Conservation (phyloP, 2,113 vertebrate species). For the Hyla sarda region DNA sequence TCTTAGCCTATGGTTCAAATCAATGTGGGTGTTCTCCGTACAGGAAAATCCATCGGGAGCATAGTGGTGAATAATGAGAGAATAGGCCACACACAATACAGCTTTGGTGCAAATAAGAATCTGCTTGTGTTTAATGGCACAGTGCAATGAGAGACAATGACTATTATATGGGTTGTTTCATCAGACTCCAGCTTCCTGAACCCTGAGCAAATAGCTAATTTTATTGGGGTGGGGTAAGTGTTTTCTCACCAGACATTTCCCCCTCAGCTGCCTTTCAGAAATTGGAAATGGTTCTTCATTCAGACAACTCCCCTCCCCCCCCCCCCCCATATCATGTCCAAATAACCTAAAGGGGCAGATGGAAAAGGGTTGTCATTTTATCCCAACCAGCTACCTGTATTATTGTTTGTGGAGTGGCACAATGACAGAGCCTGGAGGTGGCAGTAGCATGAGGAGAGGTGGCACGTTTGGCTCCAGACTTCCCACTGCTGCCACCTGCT, state of each 20-base stretch:
- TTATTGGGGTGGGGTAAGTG: neutral
- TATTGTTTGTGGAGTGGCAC: no score
- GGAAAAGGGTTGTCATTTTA: no score
- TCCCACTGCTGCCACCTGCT: no score
- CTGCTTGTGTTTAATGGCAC: neutral
- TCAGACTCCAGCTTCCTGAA: neutral
- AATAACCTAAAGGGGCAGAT: no score
- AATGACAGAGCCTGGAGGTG: no score
- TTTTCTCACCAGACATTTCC: neutral
- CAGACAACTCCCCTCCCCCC: neutral
- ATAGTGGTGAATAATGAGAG: neutral
- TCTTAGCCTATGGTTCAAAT: neutral
- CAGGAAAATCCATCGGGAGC: neutral
- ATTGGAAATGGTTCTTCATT: neutral
- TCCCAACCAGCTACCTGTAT: no score
- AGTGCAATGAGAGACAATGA: neutral
- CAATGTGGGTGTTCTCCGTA: constrained; percentile 16
- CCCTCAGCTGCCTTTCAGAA: neutral
- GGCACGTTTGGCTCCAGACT: no score
- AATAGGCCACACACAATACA: neutral
- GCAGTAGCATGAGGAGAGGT: no score
- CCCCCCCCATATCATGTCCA: no score
- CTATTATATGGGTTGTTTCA: neutral
- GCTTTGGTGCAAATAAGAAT: neutral
- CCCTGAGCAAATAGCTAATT: neutral